A percentile compares a stretch with the other conserved stretches of the same genome.
phyloP scores from a whole-genome alignment of 1,140 invertebrate genomes.

The Propsilocerus akamusi region DNA sequence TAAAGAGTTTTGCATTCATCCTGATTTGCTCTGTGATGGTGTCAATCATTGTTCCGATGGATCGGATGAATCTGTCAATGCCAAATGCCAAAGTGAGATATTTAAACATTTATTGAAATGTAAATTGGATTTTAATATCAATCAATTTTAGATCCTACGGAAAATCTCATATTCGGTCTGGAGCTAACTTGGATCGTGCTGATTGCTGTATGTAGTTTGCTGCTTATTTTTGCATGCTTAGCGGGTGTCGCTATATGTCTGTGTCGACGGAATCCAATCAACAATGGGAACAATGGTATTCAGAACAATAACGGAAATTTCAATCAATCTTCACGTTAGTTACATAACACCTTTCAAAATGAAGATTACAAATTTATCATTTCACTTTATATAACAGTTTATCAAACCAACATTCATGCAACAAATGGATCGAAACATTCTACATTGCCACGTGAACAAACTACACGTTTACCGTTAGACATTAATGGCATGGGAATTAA shows the following conservation, averaged over 20 bases:
- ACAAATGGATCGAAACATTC: conserved; percentile 53
- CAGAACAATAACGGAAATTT: conserved; percentile 31
- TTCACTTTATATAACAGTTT: not conserved
- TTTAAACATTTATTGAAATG: not conserved
- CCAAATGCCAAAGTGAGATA: conserved; percentile 61
- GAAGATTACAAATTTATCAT: conserved; percentile 1
- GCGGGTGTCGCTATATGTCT: conserved; percentile 49
- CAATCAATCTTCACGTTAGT: conserved; percentile 9
- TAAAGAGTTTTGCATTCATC: conserved; percentile 75
- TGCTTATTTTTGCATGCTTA: conserved; percentile 45
- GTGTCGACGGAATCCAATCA: conserved; percentile 41
- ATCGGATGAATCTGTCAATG: conserved; percentile 66
- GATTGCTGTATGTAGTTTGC: conserved; percentile 40
- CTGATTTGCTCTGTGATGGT: conserved; percentile 71
- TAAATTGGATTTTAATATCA: conserved; percentile 7
- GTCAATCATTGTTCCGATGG: conserved; percentile 86
- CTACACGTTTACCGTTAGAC: conserved; percentile 36
- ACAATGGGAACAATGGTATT: conserved; percentile 15
- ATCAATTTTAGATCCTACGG: conserved; percentile 40
- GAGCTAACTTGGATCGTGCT: conserved; percentile 56
- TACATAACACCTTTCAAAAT: conserved; percentile 16
- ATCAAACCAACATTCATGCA: conserved; percentile 34
- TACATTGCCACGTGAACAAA: conserved; percentile 24
- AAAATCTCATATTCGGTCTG: conserved; percentile 52
- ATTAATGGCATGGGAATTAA: conserved; percentile 58